These are phyloP conservation scores for Cantharis flavilabris DNA, from an alignment of 2,888 invertebrate species.

Conservation along the genomic window DNA sequence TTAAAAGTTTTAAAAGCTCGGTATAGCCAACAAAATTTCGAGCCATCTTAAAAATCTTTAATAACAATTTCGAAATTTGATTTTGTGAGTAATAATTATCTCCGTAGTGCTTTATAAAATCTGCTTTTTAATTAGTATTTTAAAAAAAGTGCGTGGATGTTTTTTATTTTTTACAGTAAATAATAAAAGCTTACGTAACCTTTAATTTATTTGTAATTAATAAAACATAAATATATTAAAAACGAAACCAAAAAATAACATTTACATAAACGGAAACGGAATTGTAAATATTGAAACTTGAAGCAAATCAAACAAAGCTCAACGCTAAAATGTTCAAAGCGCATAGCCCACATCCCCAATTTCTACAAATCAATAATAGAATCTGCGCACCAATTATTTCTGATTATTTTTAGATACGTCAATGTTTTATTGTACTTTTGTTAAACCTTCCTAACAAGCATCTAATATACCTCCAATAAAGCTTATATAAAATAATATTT, in stretches of 20 bases:
- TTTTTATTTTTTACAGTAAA: neutral
- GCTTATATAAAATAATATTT: neutral
- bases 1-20: neutral
- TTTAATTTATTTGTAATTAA: neutral
- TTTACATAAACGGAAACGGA: conserved; percentile 1
- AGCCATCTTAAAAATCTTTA: neutral
- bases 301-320: conserved; percentile 4
- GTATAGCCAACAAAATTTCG: neutral
- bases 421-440: neutral
- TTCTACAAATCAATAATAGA: conserved; percentile 5
- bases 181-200: neutral
- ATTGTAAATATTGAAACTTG: conserved; percentile 4
- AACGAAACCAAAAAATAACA: neutral
- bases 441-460: neutral
- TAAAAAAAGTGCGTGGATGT: neutral
- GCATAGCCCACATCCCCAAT: conserved; percentile 4
- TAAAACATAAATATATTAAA: neutral
- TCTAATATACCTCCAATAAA: neutral
- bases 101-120: neutral
- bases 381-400: conserved; percentile 3
- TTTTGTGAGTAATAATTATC: neutral
- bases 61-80: neutral
- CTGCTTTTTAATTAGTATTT: neutral
- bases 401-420: neutral
- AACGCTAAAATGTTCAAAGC: conserved; percentile 2